phyloP scores from a whole-genome alignment of 2,797 vertebrate species.

The Podarcis lilfordi region DNA sequence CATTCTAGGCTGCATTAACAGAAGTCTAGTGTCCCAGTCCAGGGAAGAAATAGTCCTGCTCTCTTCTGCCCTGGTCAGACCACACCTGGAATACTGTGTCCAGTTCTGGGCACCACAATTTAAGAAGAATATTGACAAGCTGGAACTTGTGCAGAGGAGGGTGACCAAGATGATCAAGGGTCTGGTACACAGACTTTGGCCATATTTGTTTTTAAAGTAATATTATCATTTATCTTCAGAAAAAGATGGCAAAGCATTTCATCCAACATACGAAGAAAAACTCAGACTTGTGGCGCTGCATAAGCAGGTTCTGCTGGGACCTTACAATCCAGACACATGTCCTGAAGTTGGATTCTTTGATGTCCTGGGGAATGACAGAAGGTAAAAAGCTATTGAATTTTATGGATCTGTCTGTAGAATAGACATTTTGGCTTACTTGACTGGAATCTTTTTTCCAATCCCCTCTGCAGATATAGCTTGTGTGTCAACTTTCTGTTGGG shows the following conservation, averaged over 20 bases:
- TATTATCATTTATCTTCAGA: conserved; percentile 75
- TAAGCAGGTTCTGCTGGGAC: conserved; percentile 93
- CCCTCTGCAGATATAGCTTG: neutral
- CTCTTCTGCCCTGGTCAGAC: too few relatives aligned
- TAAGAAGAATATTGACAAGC: too few relatives aligned
- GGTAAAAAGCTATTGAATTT: conserved; percentile 79
- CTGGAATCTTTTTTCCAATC: neutral
- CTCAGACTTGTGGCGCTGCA: conserved; percentile 94
- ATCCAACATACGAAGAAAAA: conserved; percentile 97
- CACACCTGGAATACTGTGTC: too few relatives aligned
- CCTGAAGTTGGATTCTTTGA: conserved; percentile 99
- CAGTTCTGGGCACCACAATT: too few relatives aligned
- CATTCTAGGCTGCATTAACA: too few relatives aligned
- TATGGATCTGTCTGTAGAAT: conserved; percentile 5
- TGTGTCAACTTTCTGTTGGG: neutral
- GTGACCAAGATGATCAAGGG: neutral
- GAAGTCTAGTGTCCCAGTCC: too few relatives aligned
- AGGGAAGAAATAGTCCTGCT: too few relatives aligned
- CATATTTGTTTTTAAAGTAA: neutral
- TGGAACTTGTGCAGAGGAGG: too few relatives aligned
- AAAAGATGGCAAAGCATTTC: conserved; percentile 99
- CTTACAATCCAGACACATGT: conserved; percentile 94
- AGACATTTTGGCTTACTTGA: neutral
- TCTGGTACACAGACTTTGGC: neutral
- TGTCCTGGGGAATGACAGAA: conserved; percentile 96